Conservation (phyloP, 2,797 vertebrate species). For the Chromobotia macracanthus region DNA sequence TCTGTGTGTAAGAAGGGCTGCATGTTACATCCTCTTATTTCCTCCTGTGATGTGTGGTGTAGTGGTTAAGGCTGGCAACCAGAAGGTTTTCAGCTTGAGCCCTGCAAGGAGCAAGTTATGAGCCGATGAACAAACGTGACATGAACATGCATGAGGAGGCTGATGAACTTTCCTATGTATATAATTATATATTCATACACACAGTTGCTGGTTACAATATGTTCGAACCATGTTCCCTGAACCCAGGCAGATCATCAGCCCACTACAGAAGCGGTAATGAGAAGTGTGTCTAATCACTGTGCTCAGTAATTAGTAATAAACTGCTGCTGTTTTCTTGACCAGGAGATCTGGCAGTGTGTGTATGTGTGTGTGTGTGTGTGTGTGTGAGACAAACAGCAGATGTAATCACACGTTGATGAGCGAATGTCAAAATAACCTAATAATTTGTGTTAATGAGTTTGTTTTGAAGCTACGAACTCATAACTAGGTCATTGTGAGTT, state of each 20-base stretch:
- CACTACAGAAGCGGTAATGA: slow-evolving; percentile 68
- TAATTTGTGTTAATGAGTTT: slow-evolving; percentile 59
- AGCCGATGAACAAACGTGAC: not conserved
- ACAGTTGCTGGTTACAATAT: not conserved
- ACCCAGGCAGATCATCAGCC: slow-evolving; percentile 62
- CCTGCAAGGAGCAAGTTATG: not conserved
- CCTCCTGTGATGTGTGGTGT: not conserved
- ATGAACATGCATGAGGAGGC: not conserved
- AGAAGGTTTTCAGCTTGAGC: not conserved
- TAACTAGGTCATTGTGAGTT: slow-evolving; percentile 40
- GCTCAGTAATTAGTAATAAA: slow-evolving; percentile 44
- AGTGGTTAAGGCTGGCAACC: not conserved
- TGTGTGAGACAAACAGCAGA: slow-evolving; percentile 55
- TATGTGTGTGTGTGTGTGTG: slow-evolving; percentile 13
- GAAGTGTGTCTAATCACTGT: slow-evolving; percentile 59
- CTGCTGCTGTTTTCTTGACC: slow-evolving; percentile 49
- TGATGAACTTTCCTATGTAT: not conserved
- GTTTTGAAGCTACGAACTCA: slow-evolving; percentile 47
- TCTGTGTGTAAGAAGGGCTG: slow-evolving; percentile 14
- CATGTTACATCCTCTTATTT: not conserved
- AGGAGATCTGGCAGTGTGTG: slow-evolving; percentile 29
- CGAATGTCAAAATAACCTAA: slow-evolving; percentile 43
- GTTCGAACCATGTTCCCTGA: slow-evolving; percentile 33
- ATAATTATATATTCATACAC: not conserved
- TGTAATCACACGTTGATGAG: slow-evolving; percentile 46